phyloP scores from a whole-genome alignment of 64 coral and sea anemone species.

The Anthopleura sola region DNA sequence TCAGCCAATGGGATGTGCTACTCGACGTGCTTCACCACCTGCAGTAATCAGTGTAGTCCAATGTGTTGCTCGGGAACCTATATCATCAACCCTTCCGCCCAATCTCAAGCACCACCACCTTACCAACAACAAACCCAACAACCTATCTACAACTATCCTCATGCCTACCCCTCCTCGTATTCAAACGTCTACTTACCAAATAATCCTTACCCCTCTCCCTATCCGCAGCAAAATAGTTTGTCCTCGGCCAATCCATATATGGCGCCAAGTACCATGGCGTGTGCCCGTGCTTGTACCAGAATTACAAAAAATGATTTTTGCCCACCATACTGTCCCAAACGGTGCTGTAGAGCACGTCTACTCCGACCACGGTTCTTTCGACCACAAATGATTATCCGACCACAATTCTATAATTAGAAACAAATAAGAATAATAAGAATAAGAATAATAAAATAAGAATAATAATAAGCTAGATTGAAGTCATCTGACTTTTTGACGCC shows the following conservation, averaged over 20 bases:
- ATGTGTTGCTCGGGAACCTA: not conserved
- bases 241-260: not conserved
- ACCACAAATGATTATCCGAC: not conserved
- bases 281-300: not conserved
- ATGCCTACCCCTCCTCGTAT: not conserved
- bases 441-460: too few relatives aligned
- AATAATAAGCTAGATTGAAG: not conserved
- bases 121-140: not conserved
- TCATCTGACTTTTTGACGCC: too few relatives aligned
- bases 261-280: not conserved
- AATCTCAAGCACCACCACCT: not conserved
- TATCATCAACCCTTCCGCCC: not conserved
- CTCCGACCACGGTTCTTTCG: not conserved
- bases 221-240: conserved; percentile 4
- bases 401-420: not conserved
- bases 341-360: conserved; percentile 6
- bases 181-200: not conserved
- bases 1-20: conserved; percentile 12
- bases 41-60: conserved; percentile 1
- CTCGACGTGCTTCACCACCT: not conserved
- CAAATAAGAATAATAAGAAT: not conserved
- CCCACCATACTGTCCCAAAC: conserved; percentile 28
- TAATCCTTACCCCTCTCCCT: not conserved
- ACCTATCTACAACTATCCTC: not conserved
- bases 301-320: conserved; percentile 8